Conservation (phyloP, 2,888 invertebrate species). For the Schizotus pectinicornis region DNA sequence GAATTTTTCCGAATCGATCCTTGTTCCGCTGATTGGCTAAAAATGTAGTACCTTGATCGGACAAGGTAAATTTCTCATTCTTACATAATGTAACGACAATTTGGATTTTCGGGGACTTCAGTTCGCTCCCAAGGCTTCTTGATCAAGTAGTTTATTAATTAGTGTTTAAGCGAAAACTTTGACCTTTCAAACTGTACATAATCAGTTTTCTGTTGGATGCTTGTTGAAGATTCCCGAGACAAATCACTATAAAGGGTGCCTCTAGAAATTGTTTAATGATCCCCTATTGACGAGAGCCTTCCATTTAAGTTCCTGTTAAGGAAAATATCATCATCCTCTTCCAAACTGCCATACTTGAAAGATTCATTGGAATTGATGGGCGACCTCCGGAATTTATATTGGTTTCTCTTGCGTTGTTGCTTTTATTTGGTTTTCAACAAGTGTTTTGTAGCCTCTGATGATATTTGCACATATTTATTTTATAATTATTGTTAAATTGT, state of each 20-base stretch:
- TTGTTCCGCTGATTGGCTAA: too few relatives aligned
- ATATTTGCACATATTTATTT: conserved; percentile 26
- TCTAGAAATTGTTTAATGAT: conserved; percentile 17
- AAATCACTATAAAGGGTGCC: conserved; percentile 28
- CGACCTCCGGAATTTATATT: conserved; percentile 16
- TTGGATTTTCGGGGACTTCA: too few relatives aligned
- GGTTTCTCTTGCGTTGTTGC: conserved; percentile 24
- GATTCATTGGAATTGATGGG: conserved; percentile 8
- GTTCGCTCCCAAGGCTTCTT: neutral
- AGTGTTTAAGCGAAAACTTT: conserved; percentile 1
- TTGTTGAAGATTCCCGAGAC: conserved; percentile 22
- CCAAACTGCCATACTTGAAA: conserved; percentile 18
- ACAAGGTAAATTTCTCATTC: too few relatives aligned
- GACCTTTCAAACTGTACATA: conserved; percentile 19
- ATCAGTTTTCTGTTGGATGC: conserved; percentile 14
- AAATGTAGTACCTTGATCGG: too few relatives aligned
- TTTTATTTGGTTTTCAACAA: conserved; percentile 20
- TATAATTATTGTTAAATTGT: neutral
- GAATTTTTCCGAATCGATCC: too few relatives aligned
- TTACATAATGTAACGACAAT: neutral
- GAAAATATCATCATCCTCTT: conserved; percentile 2
- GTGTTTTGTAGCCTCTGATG: conserved; percentile 9
- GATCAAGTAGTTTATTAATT: conserved; percentile 18
- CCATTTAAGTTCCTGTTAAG: conserved; percentile 11
- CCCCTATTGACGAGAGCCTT: conserved; percentile 12